Percentiles rank a stretch among this genome's conserved stretches.
phyloP scores from a whole-genome alignment of 2,797 vertebrate species.

The Bufotes viridis region DNA sequence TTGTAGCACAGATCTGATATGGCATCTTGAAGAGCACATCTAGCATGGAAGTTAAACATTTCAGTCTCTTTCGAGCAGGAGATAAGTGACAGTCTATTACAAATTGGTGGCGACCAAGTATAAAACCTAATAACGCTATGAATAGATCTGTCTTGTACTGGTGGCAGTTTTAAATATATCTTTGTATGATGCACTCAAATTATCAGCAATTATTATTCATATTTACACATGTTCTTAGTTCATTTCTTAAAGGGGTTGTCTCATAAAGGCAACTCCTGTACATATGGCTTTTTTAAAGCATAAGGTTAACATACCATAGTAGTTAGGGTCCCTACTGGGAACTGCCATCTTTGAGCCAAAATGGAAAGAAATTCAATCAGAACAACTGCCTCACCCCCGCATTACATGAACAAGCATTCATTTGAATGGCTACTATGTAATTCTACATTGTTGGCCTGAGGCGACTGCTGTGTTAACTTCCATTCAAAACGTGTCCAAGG shows the following conservation, averaged over 20 bases:
- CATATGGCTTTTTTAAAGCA: not conserved
- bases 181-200: not conserved
- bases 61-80: not conserved
- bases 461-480: too few species aligned
- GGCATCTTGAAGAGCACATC: not conserved
- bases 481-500: too few species aligned
- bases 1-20: constrained; percentile 8
- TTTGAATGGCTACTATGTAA: too few species aligned
- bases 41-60: constrained; percentile 7
- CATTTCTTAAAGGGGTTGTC: not conserved
- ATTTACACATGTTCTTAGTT: not conserved
- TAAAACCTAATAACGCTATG: not conserved
- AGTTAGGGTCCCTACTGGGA: too few species aligned
- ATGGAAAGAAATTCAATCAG: too few species aligned
- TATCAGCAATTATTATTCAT: not conserved
- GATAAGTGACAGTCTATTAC: constrained; percentile 4
- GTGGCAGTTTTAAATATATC: not conserved
- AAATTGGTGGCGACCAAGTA: not conserved
- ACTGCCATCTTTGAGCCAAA: too few species aligned
- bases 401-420: too few species aligned
- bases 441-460: too few species aligned
- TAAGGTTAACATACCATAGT: too few species aligned
- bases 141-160: not conserved
- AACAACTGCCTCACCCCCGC: too few species aligned
- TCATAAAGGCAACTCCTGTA: not conserved